These are phyloP conservation scores for Ascidia mentula DNA, from an alignment of 23 tunicate genomes.

Conservation along the genomic window DNA sequence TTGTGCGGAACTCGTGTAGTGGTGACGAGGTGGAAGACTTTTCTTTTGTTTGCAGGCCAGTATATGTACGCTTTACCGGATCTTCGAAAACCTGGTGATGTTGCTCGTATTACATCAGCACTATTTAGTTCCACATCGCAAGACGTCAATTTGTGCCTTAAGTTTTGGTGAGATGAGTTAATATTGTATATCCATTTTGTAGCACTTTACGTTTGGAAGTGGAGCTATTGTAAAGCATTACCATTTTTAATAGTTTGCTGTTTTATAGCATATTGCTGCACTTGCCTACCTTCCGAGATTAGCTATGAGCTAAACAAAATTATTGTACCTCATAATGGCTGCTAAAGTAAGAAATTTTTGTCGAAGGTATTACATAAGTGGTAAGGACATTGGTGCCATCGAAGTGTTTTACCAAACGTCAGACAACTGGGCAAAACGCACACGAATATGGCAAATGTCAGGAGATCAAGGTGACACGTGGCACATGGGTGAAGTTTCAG, in stretches of 20 bases:
- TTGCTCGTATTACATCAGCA: conserved; percentile 33
- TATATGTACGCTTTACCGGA: conserved; percentile 41
- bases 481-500: conserved; percentile 37
- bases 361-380: conserved; percentile 65
- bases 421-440: conserved; percentile 14
- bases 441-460: conserved; percentile 30
- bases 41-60: conserved; percentile 30
- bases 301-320: too few species aligned
- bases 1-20: too few species aligned
- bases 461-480: conserved; percentile 70
- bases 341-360: background rate
- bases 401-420: conserved; percentile 5
- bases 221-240: too few species aligned
- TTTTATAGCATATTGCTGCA: too few species aligned
- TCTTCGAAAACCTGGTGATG: conserved; percentile 24
- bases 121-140: conserved; percentile 25
- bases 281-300: too few species aligned
- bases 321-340: background rate
- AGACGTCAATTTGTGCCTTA: conserved; percentile 29
- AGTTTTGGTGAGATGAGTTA: conserved; percentile 38
- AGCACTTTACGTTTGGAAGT: too few species aligned
- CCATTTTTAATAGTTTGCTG: too few species aligned
- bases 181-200: background rate
- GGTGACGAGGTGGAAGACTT: too few species aligned
- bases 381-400: conserved; percentile 48